Percentiles rank a stretch among this genome's conserved stretches.
Evolutionary conservation across 2,113 vertebrate genomes (phyloP).

Genomic region (Haemorhous mexicanus): DNA sequence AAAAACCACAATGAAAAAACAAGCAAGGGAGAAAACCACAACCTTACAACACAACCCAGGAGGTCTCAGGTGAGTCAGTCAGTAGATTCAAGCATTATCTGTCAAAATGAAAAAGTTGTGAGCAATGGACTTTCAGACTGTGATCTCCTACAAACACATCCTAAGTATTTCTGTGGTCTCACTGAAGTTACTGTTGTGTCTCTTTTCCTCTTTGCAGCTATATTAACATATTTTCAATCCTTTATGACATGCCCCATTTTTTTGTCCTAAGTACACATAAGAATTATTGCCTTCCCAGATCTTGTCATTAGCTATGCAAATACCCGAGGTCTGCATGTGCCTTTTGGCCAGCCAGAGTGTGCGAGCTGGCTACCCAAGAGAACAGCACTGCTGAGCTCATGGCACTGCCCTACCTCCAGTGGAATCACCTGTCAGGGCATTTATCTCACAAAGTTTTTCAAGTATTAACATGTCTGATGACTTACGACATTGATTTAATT

Average conservation of each 20-base stretch:
- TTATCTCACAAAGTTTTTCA: neutral
- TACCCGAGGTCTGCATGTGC: rapidly evolving
- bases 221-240: neutral
- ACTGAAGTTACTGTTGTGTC: neutral
- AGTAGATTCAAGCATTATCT: neutral
- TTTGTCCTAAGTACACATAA: neutral
- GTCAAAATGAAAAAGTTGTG: neutral
- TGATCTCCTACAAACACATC: neutral
- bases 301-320: neutral
- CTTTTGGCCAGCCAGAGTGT: neutral
- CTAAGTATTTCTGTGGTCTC: neutral
- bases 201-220: neutral
- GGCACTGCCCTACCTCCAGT: neutral
- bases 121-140: neutral
- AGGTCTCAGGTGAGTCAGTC: neutral
- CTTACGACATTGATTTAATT: neutral
- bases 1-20: neutral
- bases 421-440: rapidly evolving
- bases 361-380: neutral
- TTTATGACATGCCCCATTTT: neutral
- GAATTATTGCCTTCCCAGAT: neutral
- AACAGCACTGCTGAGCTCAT: neutral
- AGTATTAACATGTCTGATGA: neutral
- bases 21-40: neutral
- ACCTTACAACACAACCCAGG: neutral